phyloP scores from a whole-genome alignment of 2,113 vertebrate species.

The Ptilorrhoa leucosticta region DNA sequence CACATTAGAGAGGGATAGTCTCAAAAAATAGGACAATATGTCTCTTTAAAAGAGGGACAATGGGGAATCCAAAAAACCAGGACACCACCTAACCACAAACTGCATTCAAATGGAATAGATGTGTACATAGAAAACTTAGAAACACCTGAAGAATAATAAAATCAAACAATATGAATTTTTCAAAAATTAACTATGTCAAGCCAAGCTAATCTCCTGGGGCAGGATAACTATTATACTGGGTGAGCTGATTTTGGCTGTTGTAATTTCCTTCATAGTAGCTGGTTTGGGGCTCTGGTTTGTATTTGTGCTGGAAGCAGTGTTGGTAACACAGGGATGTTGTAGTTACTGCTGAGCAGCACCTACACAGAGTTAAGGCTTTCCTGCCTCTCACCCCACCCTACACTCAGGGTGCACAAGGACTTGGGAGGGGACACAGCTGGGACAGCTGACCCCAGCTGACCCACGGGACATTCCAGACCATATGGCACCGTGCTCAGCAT shows the following conservation, averaged over 20 bases:
- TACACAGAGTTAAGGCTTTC: background rate
- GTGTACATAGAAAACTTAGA: background rate
- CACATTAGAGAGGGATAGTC: background rate
- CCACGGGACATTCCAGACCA: background rate
- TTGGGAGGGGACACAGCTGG: background rate
- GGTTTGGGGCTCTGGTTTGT: background rate
- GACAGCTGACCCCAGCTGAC: background rate
- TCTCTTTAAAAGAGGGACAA: background rate
- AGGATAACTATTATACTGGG: background rate
- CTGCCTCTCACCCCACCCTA: background rate
- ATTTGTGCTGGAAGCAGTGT: background rate
- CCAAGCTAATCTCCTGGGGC: background rate
- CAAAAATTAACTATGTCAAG: background rate
- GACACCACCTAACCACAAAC: background rate
- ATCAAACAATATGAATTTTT: background rate
- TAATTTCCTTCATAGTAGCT: background rate
- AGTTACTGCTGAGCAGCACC: background rate
- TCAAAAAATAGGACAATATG: background rate
- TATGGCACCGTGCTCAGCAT: background rate
- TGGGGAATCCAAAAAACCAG: background rate
- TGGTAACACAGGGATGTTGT: background rate
- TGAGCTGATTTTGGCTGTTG: background rate
- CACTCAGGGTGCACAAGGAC: background rate
- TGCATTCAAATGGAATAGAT: background rate
- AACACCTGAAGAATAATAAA: background rate